Evolutionary conservation across 2,888 invertebrate species (phyloP).

Genomic region (Drosophila recens): DNA sequence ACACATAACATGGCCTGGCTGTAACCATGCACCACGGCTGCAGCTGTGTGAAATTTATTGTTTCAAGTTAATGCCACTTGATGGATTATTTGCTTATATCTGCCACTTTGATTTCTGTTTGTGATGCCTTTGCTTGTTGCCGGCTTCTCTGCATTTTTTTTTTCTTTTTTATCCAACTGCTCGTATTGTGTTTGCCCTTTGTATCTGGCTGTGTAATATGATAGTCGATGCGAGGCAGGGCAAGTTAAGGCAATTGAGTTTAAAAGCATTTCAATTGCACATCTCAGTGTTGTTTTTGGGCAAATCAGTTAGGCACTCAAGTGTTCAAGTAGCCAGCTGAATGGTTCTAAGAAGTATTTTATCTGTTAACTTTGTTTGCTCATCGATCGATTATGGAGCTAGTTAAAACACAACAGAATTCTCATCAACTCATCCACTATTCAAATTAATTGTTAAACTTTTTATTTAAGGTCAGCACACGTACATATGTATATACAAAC

Average conservation of each 20-base stretch:
- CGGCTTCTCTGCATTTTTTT: background rate
- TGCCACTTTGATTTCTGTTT: slow-evolving; percentile 60
- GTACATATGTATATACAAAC: slow-evolving; percentile 20
- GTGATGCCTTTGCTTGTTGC: background rate
- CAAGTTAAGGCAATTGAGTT: slow-evolving; percentile 52
- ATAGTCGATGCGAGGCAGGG: slow-evolving; percentile 35
- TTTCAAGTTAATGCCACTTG: slow-evolving; percentile 82
- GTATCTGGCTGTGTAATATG: slow-evolving; percentile 44
- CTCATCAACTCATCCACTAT: slow-evolving; percentile 51
- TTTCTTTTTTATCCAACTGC: background rate
- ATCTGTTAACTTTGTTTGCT: slow-evolving; percentile 11
- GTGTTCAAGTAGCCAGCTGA: slow-evolving; percentile 1
- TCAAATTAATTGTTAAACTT: slow-evolving; percentile 76
- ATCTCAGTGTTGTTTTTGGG: slow-evolving; percentile 24
- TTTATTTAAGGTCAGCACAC: slow-evolving; percentile 59
- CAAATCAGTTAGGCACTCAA: slow-evolving; percentile 22
- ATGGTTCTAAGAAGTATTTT: background rate
- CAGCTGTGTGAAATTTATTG: slow-evolving; percentile 78
- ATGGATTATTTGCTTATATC: slow-evolving; percentile 79
- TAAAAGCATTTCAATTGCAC: slow-evolving; percentile 48
- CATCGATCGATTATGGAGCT: slow-evolving; percentile 30
- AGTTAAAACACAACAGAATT: background rate
- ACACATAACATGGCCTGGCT: slow-evolving; percentile 22
- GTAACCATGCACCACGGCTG: slow-evolving; percentile 21
- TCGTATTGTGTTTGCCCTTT: slow-evolving; percentile 13